Evolutionary conservation across 2,113 vertebrate species (phyloP), one percentile per base, ranked within the genome.

Genomic region (Centrocercus urophasianus): DNA sequence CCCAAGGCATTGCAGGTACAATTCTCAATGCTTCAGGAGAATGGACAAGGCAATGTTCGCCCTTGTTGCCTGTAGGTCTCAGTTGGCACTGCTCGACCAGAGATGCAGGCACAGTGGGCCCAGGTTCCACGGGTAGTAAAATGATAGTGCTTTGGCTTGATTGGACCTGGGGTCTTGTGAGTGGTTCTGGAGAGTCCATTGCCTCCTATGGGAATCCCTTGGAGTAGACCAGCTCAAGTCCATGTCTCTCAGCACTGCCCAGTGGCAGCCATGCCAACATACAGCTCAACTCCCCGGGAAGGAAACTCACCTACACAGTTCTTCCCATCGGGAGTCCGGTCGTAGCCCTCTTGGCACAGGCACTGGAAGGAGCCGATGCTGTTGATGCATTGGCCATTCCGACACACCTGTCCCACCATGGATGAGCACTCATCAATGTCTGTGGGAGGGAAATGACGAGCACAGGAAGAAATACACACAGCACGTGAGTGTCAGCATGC

Each of bases 281-380:
- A 9, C 20, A 27, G 21, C 45, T 47, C 8, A 64, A 3, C 12
- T 4, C 45, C 4, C 32, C 4, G 34, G 28, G 60, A 28, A 50
- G 32, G 60, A 4, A 57, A 97, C 98, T 98, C 96, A 99, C 99
- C 99, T 3, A 98, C 93, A 7, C 99, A 99, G 96, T 99, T 99
- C 95, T 99, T 99, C 70, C 98, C 98, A 11, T 99, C 99, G 0
- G 97, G 97, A 3, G 98, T 99, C 54, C 98, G 98, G 93, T 99
- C 98, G 8, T 99, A 99, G 21, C 99, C 99, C n/a, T 99, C 98
- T 30, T 98, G 97, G 95, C 99, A 99, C 65, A 99, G 96, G 94
- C 99, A 99, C 94, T 98, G 98, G 98, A 99, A 99, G 91, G 98
- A 99, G 21, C 99, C 99, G 0, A 98, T 87, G 52, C 97, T 98